phyloP scores from a whole-genome alignment of 2,797 vertebrate genomes.

The Parauchenoglanis ngamensis region DNA sequence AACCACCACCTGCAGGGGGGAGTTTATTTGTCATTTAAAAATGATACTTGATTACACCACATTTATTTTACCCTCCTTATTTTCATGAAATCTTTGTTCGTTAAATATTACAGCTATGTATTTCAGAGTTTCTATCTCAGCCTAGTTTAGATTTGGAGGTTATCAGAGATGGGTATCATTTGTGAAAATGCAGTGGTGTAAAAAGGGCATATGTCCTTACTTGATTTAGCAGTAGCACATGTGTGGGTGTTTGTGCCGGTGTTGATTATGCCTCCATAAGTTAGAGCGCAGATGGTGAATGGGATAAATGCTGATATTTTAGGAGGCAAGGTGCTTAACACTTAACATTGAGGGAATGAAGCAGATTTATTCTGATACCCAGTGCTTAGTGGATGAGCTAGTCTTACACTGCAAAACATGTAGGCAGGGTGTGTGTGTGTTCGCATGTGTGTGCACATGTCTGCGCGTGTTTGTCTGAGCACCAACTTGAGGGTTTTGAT shows the following conservation, averaged over 20 bases:
- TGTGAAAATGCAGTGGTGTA: background rate
- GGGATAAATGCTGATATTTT: conserved; percentile 51
- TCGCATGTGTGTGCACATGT: conserved; percentile 3
- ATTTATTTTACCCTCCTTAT: background rate
- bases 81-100: conserved; percentile 5
- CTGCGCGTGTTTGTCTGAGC: conserved; percentile 18
- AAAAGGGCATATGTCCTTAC: background rate
- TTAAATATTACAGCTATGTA: background rate
- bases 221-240: conserved; percentile 9
- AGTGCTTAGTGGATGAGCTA: conserved; percentile 70
- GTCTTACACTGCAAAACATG: conserved; percentile 71
- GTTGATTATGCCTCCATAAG: conserved; percentile 9
- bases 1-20: background rate
- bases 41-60: background rate
- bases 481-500: conserved; percentile 30
- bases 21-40: background rate
- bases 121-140: background rate
- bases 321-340: conserved; percentile 37
- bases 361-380: conserved; percentile 72
- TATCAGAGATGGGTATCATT: background rate
- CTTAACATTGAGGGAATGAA: conserved; percentile 65
- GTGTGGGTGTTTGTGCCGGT: conserved; percentile 19
- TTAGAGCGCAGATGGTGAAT: conserved; percentile 58
- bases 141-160: background rate
- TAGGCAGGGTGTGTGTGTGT: conserved; percentile 13